Conservation (phyloP, 92 coral and sea anemone species). For the Phenganax stokvisi region DNA sequence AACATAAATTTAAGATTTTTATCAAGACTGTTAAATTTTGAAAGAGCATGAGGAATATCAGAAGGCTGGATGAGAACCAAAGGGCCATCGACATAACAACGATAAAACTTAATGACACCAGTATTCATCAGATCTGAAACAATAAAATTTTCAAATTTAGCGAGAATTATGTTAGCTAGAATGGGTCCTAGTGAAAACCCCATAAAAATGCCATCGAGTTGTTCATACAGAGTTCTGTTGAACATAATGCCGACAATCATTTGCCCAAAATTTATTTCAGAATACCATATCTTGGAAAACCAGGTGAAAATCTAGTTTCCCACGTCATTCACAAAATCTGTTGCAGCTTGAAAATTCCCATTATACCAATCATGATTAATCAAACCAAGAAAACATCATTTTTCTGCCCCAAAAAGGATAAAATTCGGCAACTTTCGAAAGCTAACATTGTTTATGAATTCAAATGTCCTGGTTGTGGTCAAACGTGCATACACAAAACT, state of each 20-base stretch:
- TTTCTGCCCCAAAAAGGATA: conserved; percentile 1
- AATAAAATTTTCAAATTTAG: too few species aligned
- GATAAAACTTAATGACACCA: neutral
- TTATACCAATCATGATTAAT: neutral
- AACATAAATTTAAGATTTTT: neutral
- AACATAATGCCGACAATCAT: neutral
- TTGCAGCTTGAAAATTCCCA: neutral
- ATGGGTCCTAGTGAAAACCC: too few species aligned
- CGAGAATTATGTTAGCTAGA: too few species aligned
- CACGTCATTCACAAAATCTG: neutral
- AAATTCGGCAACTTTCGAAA: neutral
- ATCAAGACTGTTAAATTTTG: neutral
- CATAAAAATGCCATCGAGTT: too few species aligned
- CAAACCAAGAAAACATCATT: neutral
- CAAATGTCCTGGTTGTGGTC: neutral
- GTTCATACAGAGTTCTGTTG: neutral
- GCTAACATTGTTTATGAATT: neutral
- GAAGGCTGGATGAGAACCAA: too few species aligned
- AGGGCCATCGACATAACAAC: neutral
- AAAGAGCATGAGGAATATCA: too few species aligned
- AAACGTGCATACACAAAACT: conserved; percentile 1
- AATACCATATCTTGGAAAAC: neutral
- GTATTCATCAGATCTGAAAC: neutral
- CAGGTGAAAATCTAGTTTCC: neutral
- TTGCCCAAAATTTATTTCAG: neutral